phyloP scores from a whole-genome alignment of 2,113 vertebrate genomes.

The Triplophysa dalaica region DNA sequence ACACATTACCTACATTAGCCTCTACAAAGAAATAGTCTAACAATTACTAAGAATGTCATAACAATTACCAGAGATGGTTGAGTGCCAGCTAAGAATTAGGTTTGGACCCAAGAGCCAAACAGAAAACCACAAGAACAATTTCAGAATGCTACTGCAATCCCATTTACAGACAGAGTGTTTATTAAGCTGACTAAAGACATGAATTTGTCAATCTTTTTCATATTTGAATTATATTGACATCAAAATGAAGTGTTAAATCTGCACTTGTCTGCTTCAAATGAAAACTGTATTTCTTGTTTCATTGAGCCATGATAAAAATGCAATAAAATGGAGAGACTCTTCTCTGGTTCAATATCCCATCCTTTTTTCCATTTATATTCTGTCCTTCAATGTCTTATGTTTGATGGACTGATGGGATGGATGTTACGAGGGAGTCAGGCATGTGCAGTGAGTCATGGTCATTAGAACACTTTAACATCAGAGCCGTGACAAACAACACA shows the following conservation, averaged over 20 bases:
- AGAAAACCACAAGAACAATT: background rate
- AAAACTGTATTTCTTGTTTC: background rate
- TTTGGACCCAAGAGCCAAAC: background rate
- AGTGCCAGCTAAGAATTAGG: background rate
- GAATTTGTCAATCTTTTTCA: background rate
- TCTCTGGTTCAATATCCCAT: too few relatives aligned
- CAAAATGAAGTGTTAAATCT: background rate
- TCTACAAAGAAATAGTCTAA: background rate
- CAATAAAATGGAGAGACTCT: too few relatives aligned
- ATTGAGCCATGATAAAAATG: too few relatives aligned
- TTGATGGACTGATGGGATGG: background rate
- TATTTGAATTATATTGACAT: background rate
- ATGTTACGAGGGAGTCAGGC: background rate
- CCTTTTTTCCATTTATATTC: too few relatives aligned
- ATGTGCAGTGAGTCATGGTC: constrained; percentile 2
- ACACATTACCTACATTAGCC: too few relatives aligned
- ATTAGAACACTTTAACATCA: constrained; percentile 20
- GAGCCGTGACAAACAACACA: background rate
- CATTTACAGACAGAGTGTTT: background rate
- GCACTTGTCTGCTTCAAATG: background rate
- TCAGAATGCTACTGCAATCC: background rate
- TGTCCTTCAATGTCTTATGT: too few relatives aligned
- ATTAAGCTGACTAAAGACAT: background rate
- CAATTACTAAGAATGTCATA: background rate
- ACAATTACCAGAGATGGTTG: background rate